These are phyloP conservation scores for Amphipoea lucens DNA, from an alignment of 2,888 invertebrate genomes.

Conservation along the genomic window DNA sequence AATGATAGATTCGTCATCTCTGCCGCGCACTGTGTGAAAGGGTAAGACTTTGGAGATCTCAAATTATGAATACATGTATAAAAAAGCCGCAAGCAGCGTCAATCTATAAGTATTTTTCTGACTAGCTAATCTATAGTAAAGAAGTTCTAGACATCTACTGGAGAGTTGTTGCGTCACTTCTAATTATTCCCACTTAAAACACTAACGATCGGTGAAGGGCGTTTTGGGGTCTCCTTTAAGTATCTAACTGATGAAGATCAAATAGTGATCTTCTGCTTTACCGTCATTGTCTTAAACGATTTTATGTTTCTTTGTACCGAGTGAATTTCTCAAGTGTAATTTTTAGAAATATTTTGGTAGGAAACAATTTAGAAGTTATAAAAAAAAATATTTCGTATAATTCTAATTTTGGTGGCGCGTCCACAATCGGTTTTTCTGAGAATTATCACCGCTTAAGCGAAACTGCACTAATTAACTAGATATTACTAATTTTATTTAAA, in stretches of 20 bases:
- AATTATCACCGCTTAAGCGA: too few species aligned
- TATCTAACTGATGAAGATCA: background rate
- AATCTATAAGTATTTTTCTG: background rate
- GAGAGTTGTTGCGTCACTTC: background rate
- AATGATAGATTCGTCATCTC: constrained; percentile 96
- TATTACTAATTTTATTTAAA: too few species aligned
- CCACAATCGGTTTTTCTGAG: too few species aligned
- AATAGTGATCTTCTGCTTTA: background rate
- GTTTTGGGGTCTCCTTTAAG: background rate
- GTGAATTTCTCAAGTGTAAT: too few species aligned
- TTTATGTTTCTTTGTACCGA: background rate
- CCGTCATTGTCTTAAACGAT: background rate
- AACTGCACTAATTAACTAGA: too few species aligned
- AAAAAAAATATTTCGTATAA: too few species aligned
- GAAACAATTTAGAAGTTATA: too few species aligned
- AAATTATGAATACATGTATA: background rate
- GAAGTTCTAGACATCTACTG: background rate
- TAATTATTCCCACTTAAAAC: background rate
- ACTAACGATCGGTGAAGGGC: background rate
- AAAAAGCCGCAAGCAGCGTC: background rate
- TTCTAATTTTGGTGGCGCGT: too few species aligned
- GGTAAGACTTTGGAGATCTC: constrained; percentile 87
- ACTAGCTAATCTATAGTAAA: background rate
- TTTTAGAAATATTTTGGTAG: too few species aligned
- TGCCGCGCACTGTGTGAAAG: constrained; percentile 97